These are phyloP conservation scores for Psophia crepitans DNA, from an alignment of 2,113 vertebrate species.

Conservation along the genomic window DNA sequence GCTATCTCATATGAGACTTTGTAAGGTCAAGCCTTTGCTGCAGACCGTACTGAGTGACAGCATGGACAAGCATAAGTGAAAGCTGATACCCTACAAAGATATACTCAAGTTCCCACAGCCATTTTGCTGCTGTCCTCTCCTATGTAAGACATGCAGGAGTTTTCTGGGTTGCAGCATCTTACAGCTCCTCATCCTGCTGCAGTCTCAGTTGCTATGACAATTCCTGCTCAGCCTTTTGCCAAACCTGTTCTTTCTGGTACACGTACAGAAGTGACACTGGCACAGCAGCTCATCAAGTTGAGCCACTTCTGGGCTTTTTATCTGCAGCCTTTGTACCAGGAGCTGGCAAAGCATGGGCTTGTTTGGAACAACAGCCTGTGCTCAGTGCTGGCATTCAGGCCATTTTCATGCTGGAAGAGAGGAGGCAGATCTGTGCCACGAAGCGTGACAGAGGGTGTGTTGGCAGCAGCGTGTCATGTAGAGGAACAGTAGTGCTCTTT, in stretches of 20 bases:
- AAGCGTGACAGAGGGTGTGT: not conserved
- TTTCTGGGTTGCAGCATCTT: not conserved
- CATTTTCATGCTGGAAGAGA: not conserved
- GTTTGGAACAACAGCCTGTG: not conserved
- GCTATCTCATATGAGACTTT: not conserved
- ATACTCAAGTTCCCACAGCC: not conserved
- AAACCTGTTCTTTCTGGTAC: not conserved
- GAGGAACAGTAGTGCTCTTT: not conserved
- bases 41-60: not conserved
- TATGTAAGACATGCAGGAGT: not conserved
- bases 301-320: not conserved
- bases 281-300: not conserved
- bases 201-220: conserved; percentile 20
- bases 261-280: not conserved
- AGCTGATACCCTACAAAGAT: not conserved
- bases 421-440: not conserved
- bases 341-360: not conserved
- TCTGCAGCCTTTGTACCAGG: not conserved
- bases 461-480: not conserved
- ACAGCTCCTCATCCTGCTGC: not conserved
- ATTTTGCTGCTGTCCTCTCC: not conserved
- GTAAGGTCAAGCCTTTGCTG: not conserved
- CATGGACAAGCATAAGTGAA: not conserved
- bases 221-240: not conserved
- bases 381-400: not conserved